Percentiles rank a stretch among this genome's conserved stretches.
Evolutionary conservation across 2,113 vertebrate species (phyloP).

Genomic region (Xiphorhynchus elegans): DNA sequence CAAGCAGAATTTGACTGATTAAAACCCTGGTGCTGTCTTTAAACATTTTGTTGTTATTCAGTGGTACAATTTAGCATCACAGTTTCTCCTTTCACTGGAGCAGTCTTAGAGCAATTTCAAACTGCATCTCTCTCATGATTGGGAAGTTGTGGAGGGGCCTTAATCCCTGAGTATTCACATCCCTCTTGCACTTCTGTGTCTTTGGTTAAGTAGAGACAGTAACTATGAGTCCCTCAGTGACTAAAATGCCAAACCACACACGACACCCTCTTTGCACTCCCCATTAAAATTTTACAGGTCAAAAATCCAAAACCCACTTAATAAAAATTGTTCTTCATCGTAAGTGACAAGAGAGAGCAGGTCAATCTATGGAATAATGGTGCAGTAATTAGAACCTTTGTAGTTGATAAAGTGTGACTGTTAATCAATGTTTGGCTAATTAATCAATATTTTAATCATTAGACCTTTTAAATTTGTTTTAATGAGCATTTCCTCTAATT

Average conservation of each 20-base stretch:
- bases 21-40: background rate
- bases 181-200: constrained; percentile 78
- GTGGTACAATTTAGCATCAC: background rate
- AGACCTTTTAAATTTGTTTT: constrained; percentile 91
- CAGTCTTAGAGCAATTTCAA: background rate
- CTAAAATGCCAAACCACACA: constrained; percentile 92
- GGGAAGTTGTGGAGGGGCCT: constrained; percentile 43
- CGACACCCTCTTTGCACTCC: constrained; percentile 86
- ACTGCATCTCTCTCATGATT: background rate
- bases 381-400: constrained; percentile 91
- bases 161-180: constrained; percentile 72
- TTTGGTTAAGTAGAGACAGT: constrained; percentile 91
- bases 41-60: background rate
- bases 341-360: constrained; percentile 91
- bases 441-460: constrained; percentile 99
- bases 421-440: constrained; percentile 99
- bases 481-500: constrained; percentile 96
- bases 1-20: background rate
- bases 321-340: constrained; percentile 96
- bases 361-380: constrained; percentile 92
- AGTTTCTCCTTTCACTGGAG: background rate
- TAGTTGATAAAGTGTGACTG: constrained; percentile 97
- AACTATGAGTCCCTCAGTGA: constrained; percentile 88
- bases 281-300: constrained; percentile 99
- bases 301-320: constrained; percentile 98